Percentiles rank a stretch among this genome's conserved stretches.
Evolutionary conservation across 2,797 vertebrate species (phyloP).

Genomic region (Urophycis tenuis): DNA sequence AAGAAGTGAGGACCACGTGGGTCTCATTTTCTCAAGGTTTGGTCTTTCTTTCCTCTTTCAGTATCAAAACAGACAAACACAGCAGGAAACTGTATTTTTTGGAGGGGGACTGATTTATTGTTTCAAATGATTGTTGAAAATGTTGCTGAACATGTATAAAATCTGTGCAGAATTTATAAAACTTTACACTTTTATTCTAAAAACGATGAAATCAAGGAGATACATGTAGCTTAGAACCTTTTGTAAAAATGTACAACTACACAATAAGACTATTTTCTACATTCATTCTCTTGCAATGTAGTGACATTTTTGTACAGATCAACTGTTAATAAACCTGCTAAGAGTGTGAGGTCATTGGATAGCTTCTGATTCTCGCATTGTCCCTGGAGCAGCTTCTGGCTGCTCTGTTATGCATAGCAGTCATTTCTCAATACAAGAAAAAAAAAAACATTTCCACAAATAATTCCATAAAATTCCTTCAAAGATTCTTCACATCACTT

Average conservation of each 20-base stretch:
- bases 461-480: not conserved
- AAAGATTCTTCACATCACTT: not conserved
- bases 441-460: not conserved
- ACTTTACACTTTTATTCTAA: conserved; percentile 1
- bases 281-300: conserved; percentile 45
- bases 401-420: too few species aligned
- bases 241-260: conserved; percentile 56
- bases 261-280: conserved; percentile 53
- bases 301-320: conserved; percentile 41
- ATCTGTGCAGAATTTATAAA: conserved; percentile 57
- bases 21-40: not conserved
- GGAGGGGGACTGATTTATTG: conserved; percentile 53
- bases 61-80: conserved; percentile 18
- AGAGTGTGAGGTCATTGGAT: not conserved
- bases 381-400: too few species aligned
- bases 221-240: conserved; percentile 44
- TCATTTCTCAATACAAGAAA: not conserved
- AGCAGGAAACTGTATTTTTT: conserved; percentile 31
- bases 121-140: conserved; percentile 32
- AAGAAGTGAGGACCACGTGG: not conserved
- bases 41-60: not conserved
- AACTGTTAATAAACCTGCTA: conserved; percentile 48
- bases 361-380: not conserved
- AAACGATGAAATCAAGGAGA: conserved; percentile 3
- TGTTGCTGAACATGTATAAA: conserved; percentile 39